These are phyloP conservation scores for Ochropacha duplaris DNA, from an alignment of 2,888 invertebrate genomes.

Conservation along the genomic window DNA sequence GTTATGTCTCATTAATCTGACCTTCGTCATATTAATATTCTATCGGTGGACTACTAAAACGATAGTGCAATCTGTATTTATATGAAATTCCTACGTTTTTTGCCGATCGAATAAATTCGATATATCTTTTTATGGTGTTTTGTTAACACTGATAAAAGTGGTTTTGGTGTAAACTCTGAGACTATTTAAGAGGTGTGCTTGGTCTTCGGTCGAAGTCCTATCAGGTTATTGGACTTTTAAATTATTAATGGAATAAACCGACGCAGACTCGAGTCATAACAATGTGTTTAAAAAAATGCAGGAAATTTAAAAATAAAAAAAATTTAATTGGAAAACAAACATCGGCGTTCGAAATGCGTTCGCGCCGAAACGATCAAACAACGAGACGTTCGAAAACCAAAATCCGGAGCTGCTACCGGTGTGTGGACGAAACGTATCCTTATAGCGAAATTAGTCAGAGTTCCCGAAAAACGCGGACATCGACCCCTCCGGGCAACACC, in stretches of 20 bases:
- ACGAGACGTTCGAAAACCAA: constrained; percentile 40
- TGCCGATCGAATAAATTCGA: neutral
- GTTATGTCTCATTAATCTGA: constrained; percentile 5
- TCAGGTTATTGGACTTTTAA: constrained; percentile 3
- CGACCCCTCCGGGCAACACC: constrained; percentile 73
- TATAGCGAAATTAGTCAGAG: constrained; percentile 77
- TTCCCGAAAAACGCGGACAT: constrained; percentile 77
- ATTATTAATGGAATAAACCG: neutral
- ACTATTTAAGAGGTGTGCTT: neutral
- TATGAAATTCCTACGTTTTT: neutral
- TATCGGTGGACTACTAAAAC: neutral
- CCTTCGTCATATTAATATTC: constrained; percentile 4
- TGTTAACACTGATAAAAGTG: neutral
- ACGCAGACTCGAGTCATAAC: constrained; percentile 12
- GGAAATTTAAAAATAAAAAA: constrained; percentile 6
- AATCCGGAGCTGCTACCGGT: constrained; percentile 43
- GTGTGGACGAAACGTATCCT: constrained; percentile 56
- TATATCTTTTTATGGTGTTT: neutral
- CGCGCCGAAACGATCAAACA: constrained; percentile 46
- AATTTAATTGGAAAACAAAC: constrained; percentile 16
- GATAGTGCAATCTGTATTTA: neutral
- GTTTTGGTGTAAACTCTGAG: neutral
- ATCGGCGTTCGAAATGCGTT: constrained; percentile 44
- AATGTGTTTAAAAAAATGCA: constrained; percentile 9
- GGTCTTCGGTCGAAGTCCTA: neutral